Evolutionary conservation across 2,888 invertebrate species (phyloP).

Genomic region (Troglohyphantes excavatus): DNA sequence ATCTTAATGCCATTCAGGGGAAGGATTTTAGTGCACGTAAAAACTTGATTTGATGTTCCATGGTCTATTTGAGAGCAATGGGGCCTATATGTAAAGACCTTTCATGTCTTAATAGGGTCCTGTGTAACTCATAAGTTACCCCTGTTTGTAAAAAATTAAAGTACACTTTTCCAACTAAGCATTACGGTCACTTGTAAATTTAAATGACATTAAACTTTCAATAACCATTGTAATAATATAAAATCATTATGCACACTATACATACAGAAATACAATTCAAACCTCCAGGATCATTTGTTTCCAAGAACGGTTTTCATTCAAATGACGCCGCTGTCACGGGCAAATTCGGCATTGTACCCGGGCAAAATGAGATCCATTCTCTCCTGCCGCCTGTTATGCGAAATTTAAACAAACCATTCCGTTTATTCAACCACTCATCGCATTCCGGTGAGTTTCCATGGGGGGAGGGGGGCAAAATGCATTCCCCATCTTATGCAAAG

Average conservation of each 20-base stretch:
- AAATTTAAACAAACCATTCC: conserved; percentile 6
- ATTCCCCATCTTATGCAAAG: neutral
- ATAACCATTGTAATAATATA: neutral
- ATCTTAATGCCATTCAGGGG: too few relatives aligned
- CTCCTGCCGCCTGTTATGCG: neutral
- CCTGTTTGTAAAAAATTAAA: too few relatives aligned
- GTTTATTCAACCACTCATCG: neutral
- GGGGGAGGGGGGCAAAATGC: neutral
- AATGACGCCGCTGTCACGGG: too few relatives aligned
- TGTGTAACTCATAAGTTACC: too few relatives aligned
- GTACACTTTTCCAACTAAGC: too few relatives aligned
- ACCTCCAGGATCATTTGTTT: neutral
- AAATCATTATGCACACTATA: neutral
- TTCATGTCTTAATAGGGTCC: too few relatives aligned
- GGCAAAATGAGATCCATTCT: neutral
- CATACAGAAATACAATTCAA: neutral
- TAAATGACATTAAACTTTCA: neutral
- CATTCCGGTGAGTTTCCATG: conserved; percentile 20
- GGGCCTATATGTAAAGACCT: too few relatives aligned
- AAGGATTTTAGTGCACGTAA: too few relatives aligned
- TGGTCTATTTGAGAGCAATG: too few relatives aligned
- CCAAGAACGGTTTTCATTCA: neutral
- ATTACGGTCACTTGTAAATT: too few relatives aligned
- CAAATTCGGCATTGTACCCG: neutral
- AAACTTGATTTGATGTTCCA: too few relatives aligned